These are phyloP conservation scores for Atta cephalotes DNA, from an alignment of 1,140 invertebrate species.

Conservation along the genomic window DNA sequence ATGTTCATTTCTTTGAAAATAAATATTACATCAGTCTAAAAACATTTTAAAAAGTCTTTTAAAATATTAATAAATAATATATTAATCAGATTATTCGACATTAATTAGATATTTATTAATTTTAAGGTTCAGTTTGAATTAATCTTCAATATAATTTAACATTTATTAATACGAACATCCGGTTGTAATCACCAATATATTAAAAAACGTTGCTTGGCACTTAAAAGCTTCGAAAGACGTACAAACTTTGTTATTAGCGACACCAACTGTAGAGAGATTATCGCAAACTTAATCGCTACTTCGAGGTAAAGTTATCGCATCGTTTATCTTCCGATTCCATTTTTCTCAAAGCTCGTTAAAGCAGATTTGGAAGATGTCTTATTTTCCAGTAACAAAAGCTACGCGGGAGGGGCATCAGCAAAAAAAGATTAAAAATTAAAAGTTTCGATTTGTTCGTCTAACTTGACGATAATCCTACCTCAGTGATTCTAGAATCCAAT, in stretches of 20 bases:
- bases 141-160: not conserved
- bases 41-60: too few relatives aligned
- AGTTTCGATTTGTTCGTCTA: slow-evolving; percentile 58
- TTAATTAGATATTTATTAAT: not conserved
- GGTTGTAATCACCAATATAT: slow-evolving; percentile 25
- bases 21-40: not conserved
- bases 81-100: not conserved
- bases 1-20: not conserved
- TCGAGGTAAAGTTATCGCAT: slow-evolving; percentile 42
- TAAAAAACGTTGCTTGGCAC: slow-evolving; percentile 19
- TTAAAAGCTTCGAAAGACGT: slow-evolving; percentile 15
- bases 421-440: slow-evolving; percentile 61
- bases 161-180: slow-evolving; percentile 2
- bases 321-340: slow-evolving; percentile 59
- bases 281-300: slow-evolving; percentile 58
- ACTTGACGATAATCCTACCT: slow-evolving; percentile 57
- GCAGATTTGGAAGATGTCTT: slow-evolving; percentile 44
- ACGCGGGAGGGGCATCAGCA: not conserved
- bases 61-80: not conserved
- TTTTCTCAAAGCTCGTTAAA: slow-evolving; percentile 49
- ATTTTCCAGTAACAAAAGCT: slow-evolving; percentile 9
- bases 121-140: not conserved
- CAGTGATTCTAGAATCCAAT: slow-evolving; percentile 65
- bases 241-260: slow-evolving; percentile 58
- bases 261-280: slow-evolving; percentile 53